Conservation (phyloP, 2,888 invertebrate species). For the Acronicta aceris region DNA sequence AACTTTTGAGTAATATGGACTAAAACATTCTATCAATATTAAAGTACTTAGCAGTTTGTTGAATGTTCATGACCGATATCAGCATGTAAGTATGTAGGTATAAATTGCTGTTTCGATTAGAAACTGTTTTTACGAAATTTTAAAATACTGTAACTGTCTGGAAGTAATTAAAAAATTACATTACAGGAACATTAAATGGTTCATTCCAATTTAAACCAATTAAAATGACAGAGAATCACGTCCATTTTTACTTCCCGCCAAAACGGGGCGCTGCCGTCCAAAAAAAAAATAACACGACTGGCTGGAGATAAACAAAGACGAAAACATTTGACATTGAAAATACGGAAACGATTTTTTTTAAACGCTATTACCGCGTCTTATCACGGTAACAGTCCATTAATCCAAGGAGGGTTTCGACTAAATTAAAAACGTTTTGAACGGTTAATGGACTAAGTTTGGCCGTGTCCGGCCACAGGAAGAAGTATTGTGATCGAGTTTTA, state of each 20-base stretch:
- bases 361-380: constrained; percentile 55
- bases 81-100: too few species aligned
- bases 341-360: constrained; percentile 41
- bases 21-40: constrained; percentile 4
- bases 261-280: too few species aligned
- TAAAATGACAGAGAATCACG: background rate
- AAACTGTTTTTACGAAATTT: too few species aligned
- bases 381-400: constrained; percentile 63
- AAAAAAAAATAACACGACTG: constrained; percentile 15
- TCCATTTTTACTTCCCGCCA: background rate
- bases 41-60: background rate
- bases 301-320: constrained; percentile 36
- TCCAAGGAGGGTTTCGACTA: constrained; percentile 60
- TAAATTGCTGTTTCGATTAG: too few species aligned
- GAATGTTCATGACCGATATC: too few species aligned
- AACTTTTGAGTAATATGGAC: constrained; percentile 4
- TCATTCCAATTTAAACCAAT: background rate
- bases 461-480: constrained; percentile 51
- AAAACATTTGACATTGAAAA: constrained; percentile 38
- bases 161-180: too few species aligned
- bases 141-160: too few species aligned
- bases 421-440: constrained; percentile 63
- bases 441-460: constrained; percentile 62
- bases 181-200: too few species aligned
- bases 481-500: constrained; percentile 41